A percentile compares a stretch with the other conserved stretches of the same genome.
Evolutionary conservation across 1,140 invertebrate species (phyloP).

Genomic region (Caenorhabditis latens): DNA sequence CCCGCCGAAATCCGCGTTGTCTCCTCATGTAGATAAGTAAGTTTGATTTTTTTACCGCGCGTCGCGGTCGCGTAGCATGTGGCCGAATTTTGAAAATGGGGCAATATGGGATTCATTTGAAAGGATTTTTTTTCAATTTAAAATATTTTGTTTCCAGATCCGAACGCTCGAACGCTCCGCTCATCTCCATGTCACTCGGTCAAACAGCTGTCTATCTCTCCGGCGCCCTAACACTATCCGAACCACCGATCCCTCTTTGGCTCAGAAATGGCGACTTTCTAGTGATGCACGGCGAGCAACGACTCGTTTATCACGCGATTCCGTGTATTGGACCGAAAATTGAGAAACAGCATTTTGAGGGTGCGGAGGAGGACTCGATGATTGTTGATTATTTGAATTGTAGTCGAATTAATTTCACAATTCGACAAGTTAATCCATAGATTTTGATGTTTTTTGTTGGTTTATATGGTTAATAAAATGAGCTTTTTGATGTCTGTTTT

Average conservation of each 20-base stretch:
- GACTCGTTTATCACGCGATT: constrained; percentile 75
- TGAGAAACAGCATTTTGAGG: constrained; percentile 54
- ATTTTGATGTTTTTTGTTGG: background rate
- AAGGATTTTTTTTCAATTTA: background rate
- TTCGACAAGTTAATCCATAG: constrained; percentile 74
- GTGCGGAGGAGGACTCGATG: constrained; percentile 20
- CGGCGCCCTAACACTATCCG: constrained; percentile 71
- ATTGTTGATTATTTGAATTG: constrained; percentile 71
- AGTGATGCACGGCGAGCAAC: constrained; percentile 72
- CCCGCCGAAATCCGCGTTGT: constrained; percentile 71
- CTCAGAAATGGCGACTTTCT: constrained; percentile 74
- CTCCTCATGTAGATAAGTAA: constrained; percentile 75
- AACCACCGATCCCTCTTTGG: constrained; percentile 72
- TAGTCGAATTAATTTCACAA: constrained; percentile 74
- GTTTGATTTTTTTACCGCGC: background rate
- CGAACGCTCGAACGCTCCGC: constrained; percentile 69
- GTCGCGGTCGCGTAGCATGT: too few species aligned
- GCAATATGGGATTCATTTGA: background rate
- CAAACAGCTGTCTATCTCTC: constrained; percentile 75
- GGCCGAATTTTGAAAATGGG: background rate
- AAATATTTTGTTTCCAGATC: constrained; percentile 68
- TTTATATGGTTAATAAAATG: too few species aligned
- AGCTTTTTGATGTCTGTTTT: too few species aligned
- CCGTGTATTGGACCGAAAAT: constrained; percentile 59
- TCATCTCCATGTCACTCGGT: constrained; percentile 73